Percentiles rank a stretch among this genome's conserved stretches.
These are phyloP conservation scores for Tigriopus japonicus DNA, from an alignment of 1,140 invertebrate genomes.

Conservation along the genomic window DNA sequence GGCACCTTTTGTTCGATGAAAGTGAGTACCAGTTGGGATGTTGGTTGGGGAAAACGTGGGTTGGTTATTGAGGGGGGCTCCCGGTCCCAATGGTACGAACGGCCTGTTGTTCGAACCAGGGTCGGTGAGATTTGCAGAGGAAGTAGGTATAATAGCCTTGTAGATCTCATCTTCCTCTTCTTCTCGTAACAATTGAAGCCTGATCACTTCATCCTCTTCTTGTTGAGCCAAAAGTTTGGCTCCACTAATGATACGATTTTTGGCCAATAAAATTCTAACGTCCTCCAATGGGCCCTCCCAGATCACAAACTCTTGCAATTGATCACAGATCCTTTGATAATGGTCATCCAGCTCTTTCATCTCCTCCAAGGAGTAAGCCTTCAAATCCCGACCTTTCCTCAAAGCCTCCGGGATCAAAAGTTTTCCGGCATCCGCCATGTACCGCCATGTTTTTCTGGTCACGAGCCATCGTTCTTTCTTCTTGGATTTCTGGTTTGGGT, in stretches of 20 bases:
- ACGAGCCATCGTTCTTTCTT: constrained; percentile 53
- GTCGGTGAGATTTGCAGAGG: too few species aligned
- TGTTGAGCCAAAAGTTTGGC: constrained; percentile 16
- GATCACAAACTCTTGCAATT: constrained; percentile 50
- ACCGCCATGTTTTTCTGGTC: constrained; percentile 68
- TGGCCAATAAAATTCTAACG: constrained; percentile 10
- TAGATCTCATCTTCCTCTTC: constrained; percentile 18
- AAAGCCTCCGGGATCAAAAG: constrained; percentile 48
- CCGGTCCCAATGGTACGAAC: constrained; percentile 15
- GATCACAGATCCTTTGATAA: constrained; percentile 57
- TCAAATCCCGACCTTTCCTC: constrained; percentile 29
- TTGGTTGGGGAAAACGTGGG: background rate
- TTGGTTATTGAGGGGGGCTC: background rate
- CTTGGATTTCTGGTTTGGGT: constrained; percentile 6
- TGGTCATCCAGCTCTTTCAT: constrained; percentile 56
- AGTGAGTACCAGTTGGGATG: too few species aligned
- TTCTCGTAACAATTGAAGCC: constrained; percentile 18
- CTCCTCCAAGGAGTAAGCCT: constrained; percentile 41
- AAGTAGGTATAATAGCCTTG: constrained; percentile 14
- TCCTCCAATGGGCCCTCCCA: constrained; percentile 45
- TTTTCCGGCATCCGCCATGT: constrained; percentile 70
- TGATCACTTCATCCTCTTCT: constrained; percentile 18
- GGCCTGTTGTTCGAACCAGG: too few species aligned
- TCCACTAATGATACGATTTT: background rate
- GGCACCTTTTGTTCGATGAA: too few species aligned